A percentile compares a stretch with the other conserved stretches of the same genome.
phyloP scores from a whole-genome alignment of 2,797 vertebrate species.

The Hypotaenidia philippensis region DNA sequence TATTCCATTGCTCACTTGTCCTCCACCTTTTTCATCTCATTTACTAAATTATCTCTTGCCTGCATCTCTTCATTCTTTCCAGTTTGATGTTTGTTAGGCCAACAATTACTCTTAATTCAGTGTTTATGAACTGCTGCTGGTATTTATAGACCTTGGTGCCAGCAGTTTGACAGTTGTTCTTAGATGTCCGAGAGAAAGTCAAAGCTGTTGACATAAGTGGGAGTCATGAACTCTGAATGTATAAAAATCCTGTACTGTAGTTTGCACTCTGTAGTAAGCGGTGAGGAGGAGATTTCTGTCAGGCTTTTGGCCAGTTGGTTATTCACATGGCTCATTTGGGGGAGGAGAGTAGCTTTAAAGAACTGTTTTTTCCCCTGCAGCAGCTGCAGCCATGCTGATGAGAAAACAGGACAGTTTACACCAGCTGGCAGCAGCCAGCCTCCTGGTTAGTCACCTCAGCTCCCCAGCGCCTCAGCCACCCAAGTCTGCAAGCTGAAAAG shows the following conservation, averaged over 20 bases:
- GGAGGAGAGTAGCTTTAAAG: background rate
- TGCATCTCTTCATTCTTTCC: slow-evolving; percentile 19
- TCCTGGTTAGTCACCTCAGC: background rate
- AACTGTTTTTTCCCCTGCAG: background rate
- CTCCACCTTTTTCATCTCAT: background rate
- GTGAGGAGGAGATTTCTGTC: slow-evolving; percentile 6
- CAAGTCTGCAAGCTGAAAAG: background rate
- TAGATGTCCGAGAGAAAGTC: slow-evolving; percentile 27
- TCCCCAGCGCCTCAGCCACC: background rate
- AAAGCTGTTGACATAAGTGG: slow-evolving; percentile 24
- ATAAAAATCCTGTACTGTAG: background rate
- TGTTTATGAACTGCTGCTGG: slow-evolving; percentile 5
- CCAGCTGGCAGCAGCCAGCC: background rate
- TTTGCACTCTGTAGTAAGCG: background rate
- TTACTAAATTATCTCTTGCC: slow-evolving; percentile 11
- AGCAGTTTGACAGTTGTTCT: slow-evolving; percentile 8
- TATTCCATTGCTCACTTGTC: background rate
- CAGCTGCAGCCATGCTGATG: background rate
- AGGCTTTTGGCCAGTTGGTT: background rate
- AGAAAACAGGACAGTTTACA: background rate
- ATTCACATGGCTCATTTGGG: background rate
- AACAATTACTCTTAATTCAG: slow-evolving; percentile 29
- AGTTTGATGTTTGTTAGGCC: background rate
- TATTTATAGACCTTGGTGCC: slow-evolving; percentile 41
- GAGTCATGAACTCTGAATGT: slow-evolving; percentile 17